A percentile compares a stretch with the other conserved stretches of the same genome.
Conservation (phyloP, 2,113 vertebrate species). For the Drymodes brunneopygia region DNA sequence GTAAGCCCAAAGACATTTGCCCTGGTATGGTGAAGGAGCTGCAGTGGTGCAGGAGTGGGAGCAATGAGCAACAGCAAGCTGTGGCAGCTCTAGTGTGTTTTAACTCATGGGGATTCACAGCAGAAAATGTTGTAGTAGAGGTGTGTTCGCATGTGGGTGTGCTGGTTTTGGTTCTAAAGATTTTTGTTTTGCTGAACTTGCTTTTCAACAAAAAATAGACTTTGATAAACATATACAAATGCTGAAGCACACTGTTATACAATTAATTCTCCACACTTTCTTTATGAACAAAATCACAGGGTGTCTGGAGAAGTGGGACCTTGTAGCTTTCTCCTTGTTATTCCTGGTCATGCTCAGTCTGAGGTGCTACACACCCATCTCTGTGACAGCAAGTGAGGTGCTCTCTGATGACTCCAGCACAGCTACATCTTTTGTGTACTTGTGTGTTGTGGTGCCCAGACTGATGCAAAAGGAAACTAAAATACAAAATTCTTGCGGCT, state of each 20-base stretch:
- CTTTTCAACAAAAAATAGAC: background rate
- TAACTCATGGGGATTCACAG: background rate
- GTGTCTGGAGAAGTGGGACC: background rate
- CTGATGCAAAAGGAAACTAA: background rate
- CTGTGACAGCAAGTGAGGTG: background rate
- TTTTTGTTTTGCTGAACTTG: background rate
- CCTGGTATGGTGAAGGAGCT: background rate
- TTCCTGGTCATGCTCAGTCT: background rate
- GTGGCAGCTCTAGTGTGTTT: background rate
- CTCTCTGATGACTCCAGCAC: background rate
- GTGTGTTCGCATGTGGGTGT: background rate
- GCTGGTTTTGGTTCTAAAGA: background rate
- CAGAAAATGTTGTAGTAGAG: background rate
- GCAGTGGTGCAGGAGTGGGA: background rate
- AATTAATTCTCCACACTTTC: background rate
- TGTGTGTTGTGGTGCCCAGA: background rate
- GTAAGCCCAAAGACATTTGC: background rate
- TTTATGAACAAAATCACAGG: background rate
- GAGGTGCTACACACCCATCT: background rate
- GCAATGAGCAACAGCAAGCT: background rate
- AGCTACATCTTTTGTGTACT: background rate
- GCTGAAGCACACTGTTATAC: background rate
- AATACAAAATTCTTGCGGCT: background rate
- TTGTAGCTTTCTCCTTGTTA: background rate
- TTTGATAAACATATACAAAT: background rate